Evolutionary conservation across 2,113 vertebrate species (phyloP).

Genomic region (Zapus hudsonius): DNA sequence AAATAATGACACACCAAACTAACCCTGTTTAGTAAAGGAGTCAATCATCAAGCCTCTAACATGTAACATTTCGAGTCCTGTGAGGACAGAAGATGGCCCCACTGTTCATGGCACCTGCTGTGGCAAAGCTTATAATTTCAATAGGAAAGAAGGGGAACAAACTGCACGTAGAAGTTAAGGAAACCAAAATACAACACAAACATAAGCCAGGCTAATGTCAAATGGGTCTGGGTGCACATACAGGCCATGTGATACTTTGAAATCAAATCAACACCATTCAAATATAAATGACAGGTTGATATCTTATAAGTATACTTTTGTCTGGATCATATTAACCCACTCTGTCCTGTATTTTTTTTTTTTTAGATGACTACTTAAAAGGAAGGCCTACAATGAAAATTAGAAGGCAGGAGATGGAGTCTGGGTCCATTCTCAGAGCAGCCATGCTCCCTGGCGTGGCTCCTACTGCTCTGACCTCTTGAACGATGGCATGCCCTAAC

Average conservation of each 20-base stretch:
- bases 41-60: neutral
- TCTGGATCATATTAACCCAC: constrained; percentile 61
- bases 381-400: constrained; percentile 57
- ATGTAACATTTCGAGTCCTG: neutral
- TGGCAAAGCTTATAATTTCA: neutral
- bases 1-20: neutral
- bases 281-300: neutral
- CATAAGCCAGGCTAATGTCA: neutral
- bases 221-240: neutral
- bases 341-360: constrained; percentile 66
- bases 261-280: neutral
- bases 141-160: neutral
- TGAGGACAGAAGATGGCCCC: neutral
- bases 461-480: constrained; percentile 86
- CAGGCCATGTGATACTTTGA: neutral
- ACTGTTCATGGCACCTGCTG: accelerated
- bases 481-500: constrained; percentile 83
- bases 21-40: neutral
- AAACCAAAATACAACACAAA: neutral
- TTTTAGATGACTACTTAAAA: constrained; percentile 72
- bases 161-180: neutral
- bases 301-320: constrained; percentile 40
- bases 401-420: constrained; percentile 64
- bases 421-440: constrained; percentile 65
- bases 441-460: constrained; percentile 73